These are phyloP conservation scores for Prolemur simus DNA, from an alignment of 2,113 vertebrate genomes.

Conservation along the genomic window DNA sequence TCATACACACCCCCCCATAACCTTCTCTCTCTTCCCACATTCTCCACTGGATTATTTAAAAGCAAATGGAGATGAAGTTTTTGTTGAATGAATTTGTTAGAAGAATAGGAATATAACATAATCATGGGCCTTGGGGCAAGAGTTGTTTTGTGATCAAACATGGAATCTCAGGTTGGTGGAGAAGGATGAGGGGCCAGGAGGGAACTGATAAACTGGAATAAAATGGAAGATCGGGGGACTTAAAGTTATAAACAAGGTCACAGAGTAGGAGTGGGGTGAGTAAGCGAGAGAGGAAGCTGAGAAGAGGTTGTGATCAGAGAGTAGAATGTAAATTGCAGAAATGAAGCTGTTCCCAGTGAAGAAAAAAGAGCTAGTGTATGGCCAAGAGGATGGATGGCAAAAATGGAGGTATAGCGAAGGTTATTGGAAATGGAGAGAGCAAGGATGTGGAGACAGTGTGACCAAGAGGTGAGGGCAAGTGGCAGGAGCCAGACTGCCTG, in stretches of 20 bases:
- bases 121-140: not conserved
- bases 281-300: not conserved
- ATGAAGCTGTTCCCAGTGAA: not conserved
- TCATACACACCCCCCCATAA: not conserved
- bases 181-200: not conserved
- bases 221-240: not conserved
- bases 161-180: not conserved
- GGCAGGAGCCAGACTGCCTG: not conserved
- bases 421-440: not conserved
- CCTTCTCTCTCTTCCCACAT: not conserved
- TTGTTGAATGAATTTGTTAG: not conserved
- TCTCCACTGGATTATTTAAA: not conserved
- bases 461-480: not conserved
- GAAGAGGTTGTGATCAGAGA: not conserved
- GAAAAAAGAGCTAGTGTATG: not conserved
- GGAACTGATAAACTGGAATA: not conserved
- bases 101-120: not conserved
- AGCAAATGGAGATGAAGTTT: not conserved
- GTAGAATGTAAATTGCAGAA: not conserved
- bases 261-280: not conserved
- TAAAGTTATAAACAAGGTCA: not conserved
- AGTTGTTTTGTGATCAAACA: conserved; percentile 7
- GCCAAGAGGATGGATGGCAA: not conserved
- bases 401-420: not conserved
- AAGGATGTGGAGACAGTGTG: not conserved